Percentiles rank a stretch among this genome's conserved stretches.
Evolutionary conservation across 2,888 invertebrate species (phyloP).

Genomic region (Subacronicta megacephala): DNA sequence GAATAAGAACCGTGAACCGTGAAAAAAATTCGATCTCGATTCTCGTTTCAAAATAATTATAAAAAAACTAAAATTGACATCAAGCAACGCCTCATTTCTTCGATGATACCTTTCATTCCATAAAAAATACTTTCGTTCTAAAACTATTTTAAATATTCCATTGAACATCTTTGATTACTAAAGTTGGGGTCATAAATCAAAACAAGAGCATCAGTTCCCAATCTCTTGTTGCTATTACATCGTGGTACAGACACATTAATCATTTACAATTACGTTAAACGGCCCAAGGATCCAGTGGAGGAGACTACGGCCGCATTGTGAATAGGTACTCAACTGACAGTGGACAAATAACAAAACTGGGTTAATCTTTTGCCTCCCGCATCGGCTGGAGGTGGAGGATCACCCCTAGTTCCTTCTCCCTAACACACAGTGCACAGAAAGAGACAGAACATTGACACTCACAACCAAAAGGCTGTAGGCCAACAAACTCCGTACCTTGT

Average conservation of each 20-base stretch:
- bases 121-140: constrained; percentile 26
- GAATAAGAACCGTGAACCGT: too few relatives aligned
- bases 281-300: constrained; percentile 82
- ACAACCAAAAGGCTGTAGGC: constrained; percentile 71
- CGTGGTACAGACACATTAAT: constrained; percentile 85
- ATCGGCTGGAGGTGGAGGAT: constrained; percentile 78
- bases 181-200: constrained; percentile 80
- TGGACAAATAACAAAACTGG: constrained; percentile 90
- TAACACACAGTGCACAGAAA: constrained; percentile 74
- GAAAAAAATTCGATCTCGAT: neutral
- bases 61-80: neutral
- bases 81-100: neutral
- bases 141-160: constrained; percentile 58
- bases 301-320: constrained; percentile 87
- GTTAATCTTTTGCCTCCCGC: constrained; percentile 89
- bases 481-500: constrained; percentile 45
- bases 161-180: constrained; percentile 64
- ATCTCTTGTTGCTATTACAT: constrained; percentile 81
- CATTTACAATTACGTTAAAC: constrained; percentile 89
- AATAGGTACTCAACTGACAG: constrained; percentile 89
- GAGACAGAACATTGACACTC: constrained; percentile 68
- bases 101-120: constrained; percentile 2
- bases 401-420: constrained; percentile 79
- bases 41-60: neutral
- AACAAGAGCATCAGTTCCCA: constrained; percentile 77